Percentiles rank a stretch among this genome's conserved stretches.
Conservation (phyloP, 35 echinoderm and acorn worm species). For the Holothuria glaberrima region DNA sequence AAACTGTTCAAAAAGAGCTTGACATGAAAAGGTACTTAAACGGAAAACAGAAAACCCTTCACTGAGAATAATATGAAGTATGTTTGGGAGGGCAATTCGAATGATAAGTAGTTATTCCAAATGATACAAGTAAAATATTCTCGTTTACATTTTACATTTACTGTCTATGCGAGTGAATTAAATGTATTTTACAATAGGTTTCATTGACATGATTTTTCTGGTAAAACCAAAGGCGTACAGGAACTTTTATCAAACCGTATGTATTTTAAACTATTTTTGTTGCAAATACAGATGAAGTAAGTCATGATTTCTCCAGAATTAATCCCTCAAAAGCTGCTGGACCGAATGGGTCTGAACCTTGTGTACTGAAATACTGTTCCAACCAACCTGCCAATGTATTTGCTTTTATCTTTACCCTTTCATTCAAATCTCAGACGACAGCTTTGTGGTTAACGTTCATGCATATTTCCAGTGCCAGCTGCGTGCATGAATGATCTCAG, state of each 20-base stretch:
- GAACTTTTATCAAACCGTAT: background rate
- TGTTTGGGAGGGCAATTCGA: too few species aligned
- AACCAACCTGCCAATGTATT: constrained; percentile 20
- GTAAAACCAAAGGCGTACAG: background rate
- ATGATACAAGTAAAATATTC: constrained; percentile 10
- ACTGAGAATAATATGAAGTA: too few species aligned
- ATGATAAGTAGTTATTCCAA: background rate
- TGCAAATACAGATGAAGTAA: background rate
- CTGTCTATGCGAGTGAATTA: background rate
- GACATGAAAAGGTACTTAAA: too few species aligned
- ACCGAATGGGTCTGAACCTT: background rate
- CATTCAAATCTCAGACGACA: background rate
- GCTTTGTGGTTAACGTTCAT: background rate
- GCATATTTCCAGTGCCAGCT: background rate
- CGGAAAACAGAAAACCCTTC: too few species aligned
- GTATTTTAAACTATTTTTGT: background rate
- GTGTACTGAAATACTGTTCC: background rate
- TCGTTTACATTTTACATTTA: background rate
- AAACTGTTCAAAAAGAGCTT: too few species aligned
- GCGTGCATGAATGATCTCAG: background rate
- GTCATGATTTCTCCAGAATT: background rate
- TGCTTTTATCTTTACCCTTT: background rate
- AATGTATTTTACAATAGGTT: background rate
- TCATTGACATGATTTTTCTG: background rate
- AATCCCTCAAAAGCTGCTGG: too few species aligned